Evolutionary conservation across 2,888 invertebrate genomes (phyloP), one percentile per base, ranked within the genome.

Genomic region (Parascotia fuliginaria): DNA sequence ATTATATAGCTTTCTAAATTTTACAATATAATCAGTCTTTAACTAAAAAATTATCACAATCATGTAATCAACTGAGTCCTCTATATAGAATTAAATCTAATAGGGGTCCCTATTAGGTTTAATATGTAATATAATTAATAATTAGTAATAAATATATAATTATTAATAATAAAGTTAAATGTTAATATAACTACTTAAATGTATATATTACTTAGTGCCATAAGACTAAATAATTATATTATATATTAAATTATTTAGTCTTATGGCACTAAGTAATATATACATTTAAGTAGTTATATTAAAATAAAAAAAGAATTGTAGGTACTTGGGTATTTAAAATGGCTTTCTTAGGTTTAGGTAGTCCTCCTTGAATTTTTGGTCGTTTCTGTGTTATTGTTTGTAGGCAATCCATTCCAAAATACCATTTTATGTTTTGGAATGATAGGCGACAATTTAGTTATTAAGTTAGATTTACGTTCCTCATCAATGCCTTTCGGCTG

Each of bases 391-490:
- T 42, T 42, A 42, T 54, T 28, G 29, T 40, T 58, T 41, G 31
- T 48, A 31, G 60, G 50, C 36, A 60, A 50, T 24, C 47, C 42
- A 44, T 57, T 48, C 56, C 61, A 62, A 43, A 65, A 65, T 34
- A 50, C 9, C 41, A 54, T 33, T 51, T 61, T 65, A 27, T 65
- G 65, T 12, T 32, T 29, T 4, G 61, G 65, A 16, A 65, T 55
- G 24, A 61, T 57, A 22, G 13, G 33, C 0, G 50, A 46, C 31
- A 40, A n/a, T 36, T 36, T 36, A 16, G 15, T 16, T n/a, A 36
- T 7, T 31, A 43, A 12, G 16, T 43, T 12, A 16, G 29, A 11
- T 37, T 24, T 37, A 22, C 22, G n/a, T 37, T 22, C 22, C 12
- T 37, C 12, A n/a, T 32, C 31, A 12, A 32, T 13, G 12, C 31